phyloP scores from a whole-genome alignment of 2,888 invertebrate genomes.

The Prosapia bicincta region DNA sequence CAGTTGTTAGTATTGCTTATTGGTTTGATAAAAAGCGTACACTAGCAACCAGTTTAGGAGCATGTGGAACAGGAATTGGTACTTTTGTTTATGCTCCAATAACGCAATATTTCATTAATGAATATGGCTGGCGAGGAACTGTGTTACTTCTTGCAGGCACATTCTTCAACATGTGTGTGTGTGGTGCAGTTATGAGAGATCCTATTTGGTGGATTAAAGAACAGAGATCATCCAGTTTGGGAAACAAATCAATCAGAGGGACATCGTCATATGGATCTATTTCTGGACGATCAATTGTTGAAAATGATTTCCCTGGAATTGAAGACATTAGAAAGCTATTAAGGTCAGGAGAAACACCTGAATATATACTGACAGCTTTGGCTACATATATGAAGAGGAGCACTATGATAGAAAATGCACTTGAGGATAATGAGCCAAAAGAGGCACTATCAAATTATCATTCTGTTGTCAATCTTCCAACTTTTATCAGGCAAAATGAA shows the following conservation, averaged over 20 bases:
- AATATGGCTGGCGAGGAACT: conserved; percentile 84
- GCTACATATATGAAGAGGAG: conserved; percentile 55
- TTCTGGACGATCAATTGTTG: conserved; percentile 51
- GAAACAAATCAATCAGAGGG: conserved; percentile 48
- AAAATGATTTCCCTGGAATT: conserved; percentile 49
- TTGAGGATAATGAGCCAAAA: conserved; percentile 45
- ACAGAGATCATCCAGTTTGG: conserved; percentile 50
- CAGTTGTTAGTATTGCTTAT: conserved; percentile 87
- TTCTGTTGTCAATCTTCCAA: conserved; percentile 71
- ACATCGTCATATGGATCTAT: conserved; percentile 54
- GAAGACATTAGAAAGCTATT: conserved; percentile 65
- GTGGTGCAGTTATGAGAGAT: conserved; percentile 83
- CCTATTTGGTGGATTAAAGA: conserved; percentile 76
- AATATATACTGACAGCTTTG: conserved; percentile 60
- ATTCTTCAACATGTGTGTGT: conserved; percentile 79
- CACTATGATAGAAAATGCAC: conserved; percentile 48
- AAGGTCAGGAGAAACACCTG: conserved; percentile 65
- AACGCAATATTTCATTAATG: conserved; percentile 71
- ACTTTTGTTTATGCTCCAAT: conserved; percentile 86
- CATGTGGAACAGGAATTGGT: conserved; percentile 76
- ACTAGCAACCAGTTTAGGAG: conserved; percentile 81
- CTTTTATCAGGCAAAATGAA: conserved; percentile 65
- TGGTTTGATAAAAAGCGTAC: conserved; percentile 89
- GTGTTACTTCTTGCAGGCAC: conserved; percentile 77
- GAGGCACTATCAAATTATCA: conserved; percentile 47